Base-by-base conservation (phyloP, 1,140 invertebrate genomes). In the Dysdera silvatica region DNA sequence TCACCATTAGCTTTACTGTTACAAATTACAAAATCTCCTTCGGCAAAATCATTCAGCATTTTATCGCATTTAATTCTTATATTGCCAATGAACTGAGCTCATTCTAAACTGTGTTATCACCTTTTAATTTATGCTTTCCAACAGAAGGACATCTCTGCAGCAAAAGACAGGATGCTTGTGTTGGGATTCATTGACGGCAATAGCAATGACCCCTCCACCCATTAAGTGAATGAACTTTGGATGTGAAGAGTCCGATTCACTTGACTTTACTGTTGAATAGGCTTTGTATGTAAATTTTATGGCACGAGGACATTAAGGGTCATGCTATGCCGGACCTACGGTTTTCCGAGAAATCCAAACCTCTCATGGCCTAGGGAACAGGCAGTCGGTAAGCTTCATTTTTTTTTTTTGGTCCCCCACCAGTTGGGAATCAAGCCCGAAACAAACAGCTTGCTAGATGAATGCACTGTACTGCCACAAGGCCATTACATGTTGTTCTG, bases 1-100 rank as follows among this genome's bases (percentile, higher is more conserved):
- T 87, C 88, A 78, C 98, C 95, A 81, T 97, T 97, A 72, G 95
- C 97, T 83, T 98, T 95, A 77, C 91, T 95, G 78, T 98, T 95
- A 73, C 95, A 81, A 72, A 99, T 95, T 69, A 99, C 85, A 80
- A 98, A 99, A 79, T 99, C 95, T 26, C 96, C 96, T 70, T 90
- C 86, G 26, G 92, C 96, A 76, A 91, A 87, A 71, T 90, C 87
- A 79, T 92, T 95, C 69, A 99, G 82, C 71, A 98, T 79, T 67
- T 86, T 85, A 79, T 99, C 96, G 80, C 94, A 96, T 74, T 97
- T 91, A 67, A 87, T 88, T 67, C 96, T 90, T 70, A 99, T 94
- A 71, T 84, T 86, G 33, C 96, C 96, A 78, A 91, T 98, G 76
- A 98, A 99, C 96, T 95, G 99, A 16, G 87, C 83, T 77, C 57